Evolutionary conservation across 1,140 invertebrate species (phyloP).

Genomic region (Aphelenchoides avenae): DNA sequence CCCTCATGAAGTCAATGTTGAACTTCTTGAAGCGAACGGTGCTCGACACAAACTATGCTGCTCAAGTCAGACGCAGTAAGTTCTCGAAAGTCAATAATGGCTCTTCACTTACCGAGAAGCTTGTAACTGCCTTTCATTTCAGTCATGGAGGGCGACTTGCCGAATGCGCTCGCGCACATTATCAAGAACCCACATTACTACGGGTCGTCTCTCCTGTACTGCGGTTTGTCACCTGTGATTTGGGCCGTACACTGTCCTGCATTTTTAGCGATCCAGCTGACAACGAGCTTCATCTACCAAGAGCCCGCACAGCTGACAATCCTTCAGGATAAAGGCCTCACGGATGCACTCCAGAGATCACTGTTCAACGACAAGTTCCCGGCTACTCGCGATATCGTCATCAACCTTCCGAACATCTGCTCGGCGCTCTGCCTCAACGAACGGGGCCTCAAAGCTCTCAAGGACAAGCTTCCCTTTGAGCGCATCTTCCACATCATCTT

Average conservation of each 20-base stretch:
- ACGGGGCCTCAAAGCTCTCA: constrained; percentile 73
- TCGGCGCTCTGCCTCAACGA: constrained; percentile 81
- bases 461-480: constrained; percentile 76
- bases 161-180: constrained; percentile 77
- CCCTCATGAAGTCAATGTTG: constrained; percentile 44
- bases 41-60: constrained; percentile 69
- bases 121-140: constrained; percentile 40
- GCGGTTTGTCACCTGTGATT: constrained; percentile 42
- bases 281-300: constrained; percentile 87
- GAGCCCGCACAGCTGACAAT: constrained; percentile 80
- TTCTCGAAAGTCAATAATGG: constrained; percentile 10
- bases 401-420: constrained; percentile 83
- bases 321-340: constrained; percentile 81
- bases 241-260: constrained; percentile 12
- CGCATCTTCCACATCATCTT: constrained; percentile 70
- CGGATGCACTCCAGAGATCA: constrained; percentile 72
- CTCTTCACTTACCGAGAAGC: constrained; percentile 10
- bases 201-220: constrained; percentile 75
- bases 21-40: constrained; percentile 53
- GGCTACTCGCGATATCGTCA: constrained; percentile 76
- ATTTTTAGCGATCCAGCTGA: constrained; percentile 75
- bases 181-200: constrained; percentile 89
- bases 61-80: constrained; percentile 74
- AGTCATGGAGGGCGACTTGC: constrained; percentile 83
- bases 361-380: constrained; percentile 62